A percentile compares a stretch with the other conserved stretches of the same genome.
Evolutionary conservation across 1,140 invertebrate species (phyloP).

Genomic region (Sycophaga agraensis): DNA sequence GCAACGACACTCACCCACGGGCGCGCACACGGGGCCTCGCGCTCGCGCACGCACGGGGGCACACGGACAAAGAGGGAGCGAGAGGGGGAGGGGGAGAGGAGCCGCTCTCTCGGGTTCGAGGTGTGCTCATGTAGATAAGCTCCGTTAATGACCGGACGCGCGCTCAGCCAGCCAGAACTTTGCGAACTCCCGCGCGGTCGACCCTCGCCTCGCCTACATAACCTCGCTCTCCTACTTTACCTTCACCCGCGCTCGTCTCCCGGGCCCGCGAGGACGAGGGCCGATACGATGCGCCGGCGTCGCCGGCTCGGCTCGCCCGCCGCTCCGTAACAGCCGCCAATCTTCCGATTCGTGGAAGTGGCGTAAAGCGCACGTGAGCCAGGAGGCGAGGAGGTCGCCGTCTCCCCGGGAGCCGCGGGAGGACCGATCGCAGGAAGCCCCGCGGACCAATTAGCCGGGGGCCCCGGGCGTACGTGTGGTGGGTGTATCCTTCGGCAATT

Average conservation of each 20-base stretch:
- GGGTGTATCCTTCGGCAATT: background rate
- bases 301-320: too few relatives aligned
- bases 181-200: conserved; percentile 47
- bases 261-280: background rate
- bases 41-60: too few relatives aligned
- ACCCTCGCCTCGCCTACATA: conserved; percentile 34
- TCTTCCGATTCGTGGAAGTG: too few relatives aligned
- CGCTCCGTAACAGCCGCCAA: too few relatives aligned
- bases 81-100: too few relatives aligned
- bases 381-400: too few relatives aligned
- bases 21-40: too few relatives aligned
- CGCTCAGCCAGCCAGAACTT: conserved; percentile 59
- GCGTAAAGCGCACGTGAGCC: too few relatives aligned
- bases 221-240: conserved; percentile 33
- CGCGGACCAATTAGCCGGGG: too few relatives aligned
- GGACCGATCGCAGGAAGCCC: too few relatives aligned
- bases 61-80: too few relatives aligned
- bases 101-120: conserved; percentile 35
- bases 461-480: background rate
- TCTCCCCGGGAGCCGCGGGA: too few relatives aligned
- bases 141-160: conserved; percentile 60
- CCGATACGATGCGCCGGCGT: background rate
- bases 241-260: conserved; percentile 24
- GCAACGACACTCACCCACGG: background rate
- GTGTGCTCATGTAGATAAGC: conserved; percentile 61